A percentile compares a stretch with the other conserved stretches of the same genome.
These are phyloP conservation scores for Hemibagrus guttatus DNA, from an alignment of 2,797 vertebrate genomes.

Conservation along the genomic window DNA sequence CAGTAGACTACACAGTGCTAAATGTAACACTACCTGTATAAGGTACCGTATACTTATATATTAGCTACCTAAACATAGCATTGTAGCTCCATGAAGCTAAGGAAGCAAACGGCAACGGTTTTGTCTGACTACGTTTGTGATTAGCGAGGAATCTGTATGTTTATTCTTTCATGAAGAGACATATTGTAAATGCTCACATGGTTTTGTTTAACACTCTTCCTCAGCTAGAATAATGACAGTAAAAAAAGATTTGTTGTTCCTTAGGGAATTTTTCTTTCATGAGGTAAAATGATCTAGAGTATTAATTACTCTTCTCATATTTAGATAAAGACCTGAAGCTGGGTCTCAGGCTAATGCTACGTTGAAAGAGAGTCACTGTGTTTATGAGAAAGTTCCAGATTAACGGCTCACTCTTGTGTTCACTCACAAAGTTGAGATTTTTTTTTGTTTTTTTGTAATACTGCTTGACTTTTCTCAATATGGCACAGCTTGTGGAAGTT, in stretches of 20 bases:
- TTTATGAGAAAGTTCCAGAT: neutral
- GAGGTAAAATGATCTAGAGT: neutral
- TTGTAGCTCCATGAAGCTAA: neutral
- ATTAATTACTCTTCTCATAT: neutral
- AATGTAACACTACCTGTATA: neutral
- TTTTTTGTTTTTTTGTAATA: neutral
- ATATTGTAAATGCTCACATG: neutral
- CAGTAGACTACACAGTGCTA: neutral
- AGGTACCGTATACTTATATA: neutral
- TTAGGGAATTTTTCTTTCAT: neutral
- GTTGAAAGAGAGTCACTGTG: neutral
- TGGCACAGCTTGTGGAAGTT: neutral
- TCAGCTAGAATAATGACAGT: neutral
- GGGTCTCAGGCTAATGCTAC: neutral
- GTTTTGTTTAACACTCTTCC: neutral
- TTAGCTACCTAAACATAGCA: neutral
- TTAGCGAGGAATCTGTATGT: neutral
- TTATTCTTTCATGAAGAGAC: neutral
- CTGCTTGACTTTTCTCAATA: neutral
- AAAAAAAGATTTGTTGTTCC: neutral
- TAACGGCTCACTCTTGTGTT: neutral
- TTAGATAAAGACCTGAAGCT: neutral
- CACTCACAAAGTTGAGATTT: neutral
- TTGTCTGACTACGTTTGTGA: neutral
- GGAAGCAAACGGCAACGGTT: neutral